Evolutionary conservation across 2,888 invertebrate species (phyloP), one percentile per base, ranked within the genome.

Genomic region (Phragmatobia fuliginosa): DNA sequence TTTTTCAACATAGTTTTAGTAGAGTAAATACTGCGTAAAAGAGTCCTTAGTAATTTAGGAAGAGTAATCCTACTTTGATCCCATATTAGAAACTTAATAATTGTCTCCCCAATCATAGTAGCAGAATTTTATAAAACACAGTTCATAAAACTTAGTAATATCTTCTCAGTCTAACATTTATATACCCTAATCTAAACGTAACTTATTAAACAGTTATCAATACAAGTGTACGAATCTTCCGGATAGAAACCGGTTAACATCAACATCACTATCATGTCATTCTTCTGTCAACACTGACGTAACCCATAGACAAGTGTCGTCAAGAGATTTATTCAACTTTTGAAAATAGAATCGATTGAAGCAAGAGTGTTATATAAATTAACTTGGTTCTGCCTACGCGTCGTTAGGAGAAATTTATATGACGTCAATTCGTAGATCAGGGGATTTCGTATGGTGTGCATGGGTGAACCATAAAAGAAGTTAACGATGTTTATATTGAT

Each of bases 281-380:
- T 56, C 14, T 56, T 56, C 45, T 33, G 59, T 59, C 59, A 61
- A 67, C 28, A 38, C 36, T 61, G 58, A 66, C 49, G 52, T 28
- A 52, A 52, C 45, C 36, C 33, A 49, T 49, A 59, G 68, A 63
- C 58, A 58, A 25, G 41, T 59, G 32, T 45, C 58, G 67, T 18
- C 25, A 56, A 64, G 21, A 45, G 63, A 68, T 63, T 68, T 68
- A 68, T 63, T 33, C 58, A 36, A 36, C 31, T 33, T 49, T 68
- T 64, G 45, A 59, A 68, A 68, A 68, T 68, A 68, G 63, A 63
- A 21, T 62, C 33, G 11, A 18, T 59, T 45, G 56, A 33, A 25
- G 62, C 62, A 62, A 68, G 18, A 62, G 58, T 56, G 59, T 32
- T 45, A 38, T 62, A 45, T 67, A 62, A 67, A 58, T 62, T 67